These are phyloP conservation scores for Acleris emargana DNA, from an alignment of 2,888 invertebrate species.

Conservation along the genomic window DNA sequence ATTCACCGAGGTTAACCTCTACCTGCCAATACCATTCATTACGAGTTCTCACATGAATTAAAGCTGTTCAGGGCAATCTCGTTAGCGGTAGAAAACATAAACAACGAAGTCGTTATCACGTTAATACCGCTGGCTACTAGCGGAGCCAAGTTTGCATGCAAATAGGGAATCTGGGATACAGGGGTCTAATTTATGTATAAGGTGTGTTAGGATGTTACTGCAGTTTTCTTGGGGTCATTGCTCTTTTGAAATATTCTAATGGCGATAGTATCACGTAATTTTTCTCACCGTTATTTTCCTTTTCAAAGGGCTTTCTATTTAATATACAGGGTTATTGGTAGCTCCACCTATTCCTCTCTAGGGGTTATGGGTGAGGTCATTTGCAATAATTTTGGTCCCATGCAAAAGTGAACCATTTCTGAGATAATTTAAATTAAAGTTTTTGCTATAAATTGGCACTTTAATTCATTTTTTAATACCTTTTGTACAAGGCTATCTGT, in stretches of 20 bases:
- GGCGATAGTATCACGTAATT: not conserved
- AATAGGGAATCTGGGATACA: not conserved
- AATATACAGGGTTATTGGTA: too few species aligned
- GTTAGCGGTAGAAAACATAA: conserved; percentile 28
- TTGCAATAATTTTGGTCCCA: too few species aligned
- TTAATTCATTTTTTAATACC: too few species aligned
- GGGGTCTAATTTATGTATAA: conserved; percentile 12
- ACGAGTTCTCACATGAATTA: not conserved
- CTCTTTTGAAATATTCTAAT: not conserved
- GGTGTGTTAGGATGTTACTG: conserved; percentile 16
- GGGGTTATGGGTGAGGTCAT: too few species aligned
- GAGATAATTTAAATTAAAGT: too few species aligned
- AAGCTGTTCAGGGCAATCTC: conserved; percentile 11
- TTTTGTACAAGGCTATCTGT: too few species aligned
- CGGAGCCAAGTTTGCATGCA: not conserved
- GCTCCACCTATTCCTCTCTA: too few species aligned
- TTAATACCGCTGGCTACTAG: conserved; percentile 5
- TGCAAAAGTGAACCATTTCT: too few species aligned
- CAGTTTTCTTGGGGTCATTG: conserved; percentile 11
- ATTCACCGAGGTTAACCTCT: too few species aligned
- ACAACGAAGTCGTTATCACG: conserved; percentile 28
- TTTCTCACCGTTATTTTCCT: not conserved
- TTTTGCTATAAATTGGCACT: too few species aligned
- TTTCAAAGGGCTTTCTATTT: not conserved
- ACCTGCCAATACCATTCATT: too few species aligned